These are phyloP conservation scores for Antennarius maculatus DNA, from an alignment of 2,797 vertebrate species.

Conservation along the genomic window DNA sequence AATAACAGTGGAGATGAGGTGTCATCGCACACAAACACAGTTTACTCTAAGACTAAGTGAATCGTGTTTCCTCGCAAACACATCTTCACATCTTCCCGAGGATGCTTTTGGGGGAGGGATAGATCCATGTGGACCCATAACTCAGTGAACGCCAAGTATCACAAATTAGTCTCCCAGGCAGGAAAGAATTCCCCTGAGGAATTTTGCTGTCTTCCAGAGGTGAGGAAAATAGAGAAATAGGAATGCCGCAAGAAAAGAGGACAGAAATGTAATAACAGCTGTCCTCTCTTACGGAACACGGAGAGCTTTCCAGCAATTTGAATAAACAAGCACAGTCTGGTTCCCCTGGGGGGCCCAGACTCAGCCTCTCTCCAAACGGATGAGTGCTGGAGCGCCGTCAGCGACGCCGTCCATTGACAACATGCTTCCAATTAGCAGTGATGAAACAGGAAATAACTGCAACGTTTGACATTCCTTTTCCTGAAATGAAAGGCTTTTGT, in stretches of 20 bases:
- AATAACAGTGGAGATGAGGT: slow-evolving; percentile 51
- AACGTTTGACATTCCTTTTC: slow-evolving; percentile 77
- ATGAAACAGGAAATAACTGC: slow-evolving; percentile 85
- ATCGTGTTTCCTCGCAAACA: slow-evolving; percentile 34
- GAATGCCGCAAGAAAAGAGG: slow-evolving; percentile 70
- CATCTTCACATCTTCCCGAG: slow-evolving; percentile 14
- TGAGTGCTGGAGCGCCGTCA: slow-evolving; percentile 65
- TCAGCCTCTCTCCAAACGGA: slow-evolving; percentile 71
- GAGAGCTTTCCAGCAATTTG: slow-evolving; percentile 80
- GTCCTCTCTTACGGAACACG: slow-evolving; percentile 80
- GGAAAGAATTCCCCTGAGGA: slow-evolving; percentile 47
- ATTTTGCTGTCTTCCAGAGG: slow-evolving; percentile 60
- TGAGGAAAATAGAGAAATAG: slow-evolving; percentile 59
- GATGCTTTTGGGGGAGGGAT: slow-evolving; percentile 12
- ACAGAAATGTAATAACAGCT: slow-evolving; percentile 83
- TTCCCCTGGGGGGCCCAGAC: slow-evolving; percentile 68
- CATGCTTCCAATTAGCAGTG: slow-evolving; percentile 84
- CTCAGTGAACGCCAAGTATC: slow-evolving; percentile 33
- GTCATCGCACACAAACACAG: slow-evolving; percentile 31
- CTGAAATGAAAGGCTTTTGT: slow-evolving; percentile 43
- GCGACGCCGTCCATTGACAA: slow-evolving; percentile 62
- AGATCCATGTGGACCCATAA: slow-evolving; percentile 37
- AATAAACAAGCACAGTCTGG: slow-evolving; percentile 80
- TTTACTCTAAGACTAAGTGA: slow-evolving; percentile 38
- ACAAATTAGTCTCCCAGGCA: slow-evolving; percentile 18